Conservation (phyloP, 2,888 invertebrate genomes). For the Chrysomela aeneicollis region DNA sequence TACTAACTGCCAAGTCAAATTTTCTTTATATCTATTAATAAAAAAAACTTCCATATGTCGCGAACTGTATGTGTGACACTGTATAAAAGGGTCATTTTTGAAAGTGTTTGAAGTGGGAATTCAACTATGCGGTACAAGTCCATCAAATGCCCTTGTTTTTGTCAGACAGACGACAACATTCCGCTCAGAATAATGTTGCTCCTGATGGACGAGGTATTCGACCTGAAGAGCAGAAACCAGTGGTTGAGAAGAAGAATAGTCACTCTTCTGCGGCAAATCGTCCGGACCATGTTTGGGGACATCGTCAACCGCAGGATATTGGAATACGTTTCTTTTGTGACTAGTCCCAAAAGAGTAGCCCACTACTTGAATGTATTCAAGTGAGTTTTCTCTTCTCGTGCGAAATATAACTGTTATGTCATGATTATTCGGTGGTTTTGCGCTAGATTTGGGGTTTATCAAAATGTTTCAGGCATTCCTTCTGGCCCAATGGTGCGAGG, state of each 20-base stretch:
- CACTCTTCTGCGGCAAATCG: constrained; percentile 76
- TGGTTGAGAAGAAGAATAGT: constrained; percentile 82
- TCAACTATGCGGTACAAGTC: no score
- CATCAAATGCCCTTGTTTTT: constrained; percentile 37
- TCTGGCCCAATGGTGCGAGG: constrained; percentile 68
- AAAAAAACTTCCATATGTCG: no score
- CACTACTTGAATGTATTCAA: constrained; percentile 86
- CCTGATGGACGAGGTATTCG: constrained; percentile 86
- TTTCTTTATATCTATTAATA: no score
- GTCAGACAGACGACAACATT: constrained; percentile 74
- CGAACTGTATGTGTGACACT: no score
- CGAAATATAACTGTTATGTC: no score
- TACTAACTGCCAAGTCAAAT: no score
- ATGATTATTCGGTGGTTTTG: constrained; percentile 21
- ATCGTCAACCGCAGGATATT: constrained; percentile 87
- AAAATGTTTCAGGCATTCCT: constrained; percentile 66
- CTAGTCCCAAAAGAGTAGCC: constrained; percentile 88
- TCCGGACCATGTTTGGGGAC: constrained; percentile 83
- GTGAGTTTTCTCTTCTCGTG: no score
- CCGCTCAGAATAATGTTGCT: constrained; percentile 81
- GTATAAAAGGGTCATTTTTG: no score
- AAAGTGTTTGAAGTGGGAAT: no score
- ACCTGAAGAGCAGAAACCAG: constrained; percentile 80
- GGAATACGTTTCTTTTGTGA: constrained; percentile 85
- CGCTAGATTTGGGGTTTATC: no score